Conservation (phyloP, 2,797 vertebrate genomes). For the Nannoperca australis region DNA sequence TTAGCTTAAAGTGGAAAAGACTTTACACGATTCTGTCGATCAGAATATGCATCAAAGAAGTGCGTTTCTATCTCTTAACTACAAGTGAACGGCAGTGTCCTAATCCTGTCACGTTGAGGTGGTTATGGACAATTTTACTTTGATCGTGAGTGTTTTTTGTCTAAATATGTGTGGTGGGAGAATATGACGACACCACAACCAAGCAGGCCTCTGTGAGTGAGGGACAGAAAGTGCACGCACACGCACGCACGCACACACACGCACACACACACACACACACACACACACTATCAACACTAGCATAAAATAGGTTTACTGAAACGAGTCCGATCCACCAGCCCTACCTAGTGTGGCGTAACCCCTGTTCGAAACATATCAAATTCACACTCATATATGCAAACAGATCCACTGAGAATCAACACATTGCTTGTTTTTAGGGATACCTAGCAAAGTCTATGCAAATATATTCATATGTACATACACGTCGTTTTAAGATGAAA, state of each 20-base stretch:
- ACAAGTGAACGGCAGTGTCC: conserved; percentile 74
- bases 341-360: conserved; percentile 58
- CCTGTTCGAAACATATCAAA: conserved; percentile 80
- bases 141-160: conserved; percentile 46
- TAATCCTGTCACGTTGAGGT: conserved; percentile 56
- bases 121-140: conserved; percentile 59
- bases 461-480: conserved; percentile 88
- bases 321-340: conserved; percentile 72
- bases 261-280: too few relatives aligned
- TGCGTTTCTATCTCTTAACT: conserved; percentile 57
- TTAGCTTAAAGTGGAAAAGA: conserved; percentile 54
- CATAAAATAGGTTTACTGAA: conserved; percentile 82
- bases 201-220: conserved; percentile 81
- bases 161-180: conserved; percentile 58
- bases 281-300: conserved; percentile 82
- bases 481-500: conserved; percentile 79
- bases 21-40: conserved; percentile 44
- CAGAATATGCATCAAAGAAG: conserved; percentile 45
- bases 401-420: conserved; percentile 89
- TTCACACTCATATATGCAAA: conserved; percentile 87
- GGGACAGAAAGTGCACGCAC: conserved; percentile 81
- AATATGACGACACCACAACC: conserved; percentile 81
- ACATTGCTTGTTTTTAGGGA: conserved; percentile 87
- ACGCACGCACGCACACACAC: conserved; percentile 64
- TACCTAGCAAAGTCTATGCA: conserved; percentile 88